Base-by-base conservation (phyloP, 2,797 vertebrate genomes). In the Gymnodraco acuticeps region DNA sequence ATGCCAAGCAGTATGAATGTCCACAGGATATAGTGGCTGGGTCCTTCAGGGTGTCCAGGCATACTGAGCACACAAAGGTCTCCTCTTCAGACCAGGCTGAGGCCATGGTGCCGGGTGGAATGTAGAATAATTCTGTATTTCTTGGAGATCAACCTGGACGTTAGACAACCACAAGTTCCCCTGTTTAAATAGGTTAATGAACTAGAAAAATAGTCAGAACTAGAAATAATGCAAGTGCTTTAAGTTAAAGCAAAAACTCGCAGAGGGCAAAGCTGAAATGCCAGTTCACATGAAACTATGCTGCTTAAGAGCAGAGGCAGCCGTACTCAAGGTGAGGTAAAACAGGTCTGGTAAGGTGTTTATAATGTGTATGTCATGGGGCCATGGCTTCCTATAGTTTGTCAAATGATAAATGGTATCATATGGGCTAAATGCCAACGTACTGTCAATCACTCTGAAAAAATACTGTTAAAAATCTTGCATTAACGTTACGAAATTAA, bases 11-110 rank as follows among this genome's bases (percentile, higher is more conserved):
- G 90, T 96, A 96, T 1, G 93, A 94, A 79, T 96, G 95, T 41
- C 95, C 95, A 58, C 95, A 96, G 11, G 95, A 91, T 3, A 96
- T 84, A 1, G 95, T 95, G 38, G 94, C 91, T 0, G 95, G 95
- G 56, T 95, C 93, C 31, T 77, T 86, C 59, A 96, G 73, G 3
- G 84, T 89, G 19, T 96, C 95, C 92, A 96, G 85, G 74, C 95
- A 96, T 11, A 96, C 90, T 0, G 95, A 82, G 83, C 95, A 96
- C 45, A 80, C 74, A 74, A 96, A 95, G 47, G 87, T 80, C 45
- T 95, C 92, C 53, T 94, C 95, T 73, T 91, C 91, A 47, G 75
- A 65, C 91, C 92, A 93, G 54, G 80, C 85, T 46, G 93, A 91
- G 38, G 93, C 93, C 94, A 95, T 20, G 60, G 19, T 19, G 31